Conservation (phyloP, 2,113 vertebrate genomes). For the Serilophus lunatus region DNA sequence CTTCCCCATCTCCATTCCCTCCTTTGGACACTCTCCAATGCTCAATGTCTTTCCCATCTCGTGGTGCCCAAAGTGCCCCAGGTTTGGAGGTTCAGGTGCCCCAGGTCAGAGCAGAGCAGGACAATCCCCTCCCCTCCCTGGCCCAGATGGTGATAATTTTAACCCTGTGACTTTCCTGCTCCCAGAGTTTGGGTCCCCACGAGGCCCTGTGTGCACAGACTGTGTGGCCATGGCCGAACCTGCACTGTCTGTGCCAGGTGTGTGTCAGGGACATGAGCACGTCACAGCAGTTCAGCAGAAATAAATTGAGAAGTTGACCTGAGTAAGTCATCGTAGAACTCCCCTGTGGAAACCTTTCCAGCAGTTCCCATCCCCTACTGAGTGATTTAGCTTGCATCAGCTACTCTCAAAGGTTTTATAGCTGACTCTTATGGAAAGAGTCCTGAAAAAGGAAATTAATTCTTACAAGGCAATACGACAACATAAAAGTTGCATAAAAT, state of each 20-base stretch:
- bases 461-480: background rate
- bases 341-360: background rate
- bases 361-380: background rate
- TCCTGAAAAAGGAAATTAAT: background rate
- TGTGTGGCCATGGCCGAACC: fast-evolving
- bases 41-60: background rate
- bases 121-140: background rate
- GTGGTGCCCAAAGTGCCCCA: background rate
- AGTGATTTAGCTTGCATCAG: background rate
- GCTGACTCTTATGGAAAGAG: background rate
- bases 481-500: background rate
- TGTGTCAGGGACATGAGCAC: background rate
- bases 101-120: background rate
- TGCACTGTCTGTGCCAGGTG: background rate
- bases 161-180: fast-evolving
- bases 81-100: background rate
- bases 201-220: background rate
- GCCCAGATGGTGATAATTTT: background rate
- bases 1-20: background rate
- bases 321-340: background rate
- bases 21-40: background rate
- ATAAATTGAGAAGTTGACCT: background rate
- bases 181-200: background rate
- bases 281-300: background rate
- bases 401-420: background rate